A percentile compares a stretch with the other conserved stretches of the same genome.
Conservation (phyloP, 2,113 vertebrate genomes). For the Sminthopsis crassicaudata region DNA sequence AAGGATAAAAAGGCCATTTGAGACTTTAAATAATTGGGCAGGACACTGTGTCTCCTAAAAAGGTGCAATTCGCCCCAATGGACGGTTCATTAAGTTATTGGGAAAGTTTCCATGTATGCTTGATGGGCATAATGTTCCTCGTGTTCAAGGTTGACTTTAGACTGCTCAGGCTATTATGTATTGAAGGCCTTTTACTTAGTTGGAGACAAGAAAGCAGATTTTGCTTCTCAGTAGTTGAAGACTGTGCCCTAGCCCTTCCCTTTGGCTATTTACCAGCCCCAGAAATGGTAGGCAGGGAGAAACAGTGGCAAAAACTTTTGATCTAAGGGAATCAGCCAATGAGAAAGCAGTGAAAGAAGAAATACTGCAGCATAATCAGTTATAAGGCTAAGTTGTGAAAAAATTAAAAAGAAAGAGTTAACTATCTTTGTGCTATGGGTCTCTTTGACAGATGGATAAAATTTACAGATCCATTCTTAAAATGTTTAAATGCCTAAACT, state of each 20-base stretch:
- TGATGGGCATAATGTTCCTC: background rate
- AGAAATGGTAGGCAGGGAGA: background rate
- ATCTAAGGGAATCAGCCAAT: background rate
- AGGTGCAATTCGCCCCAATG: background rate
- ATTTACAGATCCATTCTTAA: background rate
- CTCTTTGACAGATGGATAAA: background rate
- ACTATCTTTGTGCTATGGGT: background rate
- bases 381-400: background rate
- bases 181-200: background rate
- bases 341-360: background rate
- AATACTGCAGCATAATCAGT: background rate
- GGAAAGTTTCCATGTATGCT: background rate
- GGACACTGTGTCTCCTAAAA: background rate
- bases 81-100: background rate
- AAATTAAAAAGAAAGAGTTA: background rate
- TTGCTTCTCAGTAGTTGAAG: background rate
- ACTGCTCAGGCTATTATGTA: background rate
- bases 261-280: background rate
- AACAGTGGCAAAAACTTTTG: background rate
- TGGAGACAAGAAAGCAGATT: background rate
- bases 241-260: too few species aligned
- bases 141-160: background rate
- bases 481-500: background rate
- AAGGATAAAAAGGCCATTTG: background rate
- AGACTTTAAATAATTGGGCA: background rate